A percentile compares a stretch with the other conserved stretches of the same genome.
Conservation (phyloP, 2,888 invertebrate genomes). For the Rhogogaster chlorosoma region DNA sequence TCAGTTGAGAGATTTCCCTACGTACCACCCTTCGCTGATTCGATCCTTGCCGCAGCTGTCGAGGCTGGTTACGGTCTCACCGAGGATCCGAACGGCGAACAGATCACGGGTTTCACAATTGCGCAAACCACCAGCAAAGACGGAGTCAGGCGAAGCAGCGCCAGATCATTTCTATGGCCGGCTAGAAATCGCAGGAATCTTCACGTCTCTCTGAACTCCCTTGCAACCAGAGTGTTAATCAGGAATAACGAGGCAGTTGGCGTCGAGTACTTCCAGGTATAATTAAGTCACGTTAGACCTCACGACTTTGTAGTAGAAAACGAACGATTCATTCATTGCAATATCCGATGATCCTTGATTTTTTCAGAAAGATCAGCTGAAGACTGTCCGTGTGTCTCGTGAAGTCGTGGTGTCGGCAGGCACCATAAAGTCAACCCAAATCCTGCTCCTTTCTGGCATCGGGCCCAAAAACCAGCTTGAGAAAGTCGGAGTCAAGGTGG, state of each 20-base stretch:
- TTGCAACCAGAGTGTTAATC: background rate
- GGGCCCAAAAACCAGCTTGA: background rate
- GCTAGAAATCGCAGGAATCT: background rate
- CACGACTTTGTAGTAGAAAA: slow-evolving; percentile 58
- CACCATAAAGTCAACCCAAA: background rate
- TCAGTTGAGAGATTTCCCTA: slow-evolving; percentile 10
- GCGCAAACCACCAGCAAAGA: background rate
- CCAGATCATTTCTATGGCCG: background rate
- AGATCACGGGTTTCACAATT: background rate
- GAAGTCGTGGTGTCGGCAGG: slow-evolving; percentile 18
- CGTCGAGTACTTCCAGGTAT: slow-evolving; percentile 1
- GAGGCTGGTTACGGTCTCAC: slow-evolving; percentile 62
- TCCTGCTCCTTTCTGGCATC: slow-evolving; percentile 3
- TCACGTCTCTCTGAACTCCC: slow-evolving; percentile 69
- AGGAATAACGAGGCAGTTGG: background rate
- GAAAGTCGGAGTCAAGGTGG: background rate
- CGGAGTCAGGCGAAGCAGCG: slow-evolving; percentile 17
- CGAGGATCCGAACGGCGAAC: background rate
- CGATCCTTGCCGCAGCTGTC: slow-evolving; percentile 73
- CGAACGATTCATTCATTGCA: background rate
- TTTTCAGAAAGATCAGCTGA: background rate
- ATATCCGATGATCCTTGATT: background rate
- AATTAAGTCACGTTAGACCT: slow-evolving; percentile 66
- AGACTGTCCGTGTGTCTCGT: background rate
- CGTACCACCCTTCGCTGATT: background rate